Evolutionary conservation across 1,140 invertebrate species (phyloP), one percentile per base, ranked within the genome.

Genomic region (Papilio polytes): DNA sequence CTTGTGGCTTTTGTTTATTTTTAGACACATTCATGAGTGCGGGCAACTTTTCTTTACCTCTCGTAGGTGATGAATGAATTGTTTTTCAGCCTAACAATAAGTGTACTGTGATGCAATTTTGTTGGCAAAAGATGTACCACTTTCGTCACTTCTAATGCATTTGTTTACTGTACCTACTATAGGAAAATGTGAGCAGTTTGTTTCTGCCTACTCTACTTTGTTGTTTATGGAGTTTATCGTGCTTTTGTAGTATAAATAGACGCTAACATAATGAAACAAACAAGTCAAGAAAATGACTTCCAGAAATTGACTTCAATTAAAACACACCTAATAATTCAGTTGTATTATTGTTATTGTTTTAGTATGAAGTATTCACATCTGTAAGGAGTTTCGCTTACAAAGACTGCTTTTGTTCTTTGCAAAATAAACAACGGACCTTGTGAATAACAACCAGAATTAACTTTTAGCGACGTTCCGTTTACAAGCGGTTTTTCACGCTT

Each of bases 21-120:
- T 48, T 74, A 76, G 46, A 22, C 22, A 76, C 74, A 76, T 76
- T 76, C 74, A 76, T 46, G 44, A 76, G n/a, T 76, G 74, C 74
- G 9, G 41, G 22, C 41, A 31, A 26, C 46, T 51, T 74, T 74
- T 76, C 26, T 70, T 70, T 70, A 70, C 63, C 26, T 70, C 63
- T 31, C 63, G 26, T 36, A 70, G 26, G 63, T 70, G 63, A 70
- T 70, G 63, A 70, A 70, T 70, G 63, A 70, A 31, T 70, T 31
- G 63, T 63, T 26, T 70, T 70, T 70, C 63, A 31, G 12, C 13
- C 26, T 70, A 31, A 31, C 63, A 59, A 13, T 59, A 31, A 66
- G 59, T 63, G 8, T 66, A 66, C 18, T 26, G 59, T 59, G n/a
- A 22, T 59, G 56, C 56, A 59, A 59, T 22, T 22, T 59, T 59